phyloP scores from a whole-genome alignment of 1,140 invertebrate species.

The Drosophila arawakana region DNA sequence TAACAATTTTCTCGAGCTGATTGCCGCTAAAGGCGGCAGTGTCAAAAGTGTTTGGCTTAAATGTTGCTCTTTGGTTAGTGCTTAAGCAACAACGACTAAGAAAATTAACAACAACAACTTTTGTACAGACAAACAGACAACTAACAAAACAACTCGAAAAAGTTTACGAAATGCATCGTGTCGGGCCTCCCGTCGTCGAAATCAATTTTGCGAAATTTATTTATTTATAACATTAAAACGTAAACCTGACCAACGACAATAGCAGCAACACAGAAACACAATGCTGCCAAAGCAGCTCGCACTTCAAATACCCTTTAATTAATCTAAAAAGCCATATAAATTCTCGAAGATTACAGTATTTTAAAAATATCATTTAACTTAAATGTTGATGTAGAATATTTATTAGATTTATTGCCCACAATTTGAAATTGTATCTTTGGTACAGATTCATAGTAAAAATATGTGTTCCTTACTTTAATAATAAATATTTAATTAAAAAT shows the following conservation, averaged over 20 bases:
- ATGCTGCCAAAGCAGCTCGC: not conserved
- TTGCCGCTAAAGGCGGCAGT: constrained; percentile 11
- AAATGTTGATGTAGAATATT: no score
- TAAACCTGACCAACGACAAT: constrained; percentile 65
- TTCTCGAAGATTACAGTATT: no score
- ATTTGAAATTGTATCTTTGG: no score
- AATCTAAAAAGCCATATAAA: not conserved
- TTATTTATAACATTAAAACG: constrained; percentile 65
- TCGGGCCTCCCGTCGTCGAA: constrained; percentile 47
- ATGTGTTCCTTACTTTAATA: no score
- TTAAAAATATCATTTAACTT: no score
- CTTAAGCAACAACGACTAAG: constrained; percentile 13
- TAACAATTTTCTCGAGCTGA: constrained; percentile 11
- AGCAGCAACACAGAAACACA: constrained; percentile 5
- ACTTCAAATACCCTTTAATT: constrained; percentile 14
- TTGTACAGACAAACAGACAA: constrained; percentile 22
- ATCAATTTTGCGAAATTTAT: constrained; percentile 74
- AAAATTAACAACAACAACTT: constrained; percentile 15
- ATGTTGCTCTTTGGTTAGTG: constrained; percentile 17
- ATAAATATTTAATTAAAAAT: no score
- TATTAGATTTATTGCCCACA: no score
- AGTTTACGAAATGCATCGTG: constrained; percentile 71
- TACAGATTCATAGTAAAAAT: no score
- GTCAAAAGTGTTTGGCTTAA: constrained; percentile 25
- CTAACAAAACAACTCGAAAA: constrained; percentile 34